Conservation (phyloP, 1,140 invertebrate species). For the Ctenoplectra terminalis region DNA sequence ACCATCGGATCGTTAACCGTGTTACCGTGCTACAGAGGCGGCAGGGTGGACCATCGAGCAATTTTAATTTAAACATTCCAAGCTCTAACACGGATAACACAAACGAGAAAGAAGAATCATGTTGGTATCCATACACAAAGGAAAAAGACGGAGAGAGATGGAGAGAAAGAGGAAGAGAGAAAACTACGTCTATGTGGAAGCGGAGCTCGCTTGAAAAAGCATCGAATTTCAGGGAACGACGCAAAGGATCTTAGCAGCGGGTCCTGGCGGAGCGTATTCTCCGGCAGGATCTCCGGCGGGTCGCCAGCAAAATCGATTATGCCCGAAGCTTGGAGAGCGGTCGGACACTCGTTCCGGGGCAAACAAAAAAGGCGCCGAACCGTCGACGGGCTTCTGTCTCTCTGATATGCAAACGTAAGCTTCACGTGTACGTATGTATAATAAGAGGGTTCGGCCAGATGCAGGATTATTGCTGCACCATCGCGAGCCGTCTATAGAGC, state of each 20-base stretch:
- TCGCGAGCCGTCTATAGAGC: conserved; percentile 5
- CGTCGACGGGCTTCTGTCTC: conserved; percentile 58
- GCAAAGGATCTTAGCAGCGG: conserved; percentile 40
- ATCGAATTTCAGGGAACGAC: conserved; percentile 50
- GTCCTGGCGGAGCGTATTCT: conserved; percentile 35
- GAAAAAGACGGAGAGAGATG: not conserved
- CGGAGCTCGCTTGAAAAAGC: conserved; percentile 32
- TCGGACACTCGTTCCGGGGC: conserved; percentile 49
- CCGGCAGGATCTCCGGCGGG: conserved; percentile 27
- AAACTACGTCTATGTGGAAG: not conserved
- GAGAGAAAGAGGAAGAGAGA: no score
- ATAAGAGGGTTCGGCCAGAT: conserved; percentile 59
- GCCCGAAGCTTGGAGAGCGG: conserved; percentile 29
- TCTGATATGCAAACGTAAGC: conserved; percentile 68
- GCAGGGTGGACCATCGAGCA: conserved; percentile 1
- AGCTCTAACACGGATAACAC: not conserved
- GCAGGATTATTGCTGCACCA: conserved; percentile 64
- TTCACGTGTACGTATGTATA: conserved; percentile 48
- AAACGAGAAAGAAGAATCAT: no score
- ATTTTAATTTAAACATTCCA: conserved; percentile 44
- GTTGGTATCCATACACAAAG: not conserved
- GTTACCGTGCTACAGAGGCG: not conserved
- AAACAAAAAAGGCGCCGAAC: conserved; percentile 62
- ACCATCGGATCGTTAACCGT: not conserved
- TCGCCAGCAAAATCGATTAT: conserved; percentile 61